These are phyloP conservation scores for Ornithorhynchus anatinus DNA, from an alignment of 2,113 vertebrate genomes.

Conservation along the genomic window DNA sequence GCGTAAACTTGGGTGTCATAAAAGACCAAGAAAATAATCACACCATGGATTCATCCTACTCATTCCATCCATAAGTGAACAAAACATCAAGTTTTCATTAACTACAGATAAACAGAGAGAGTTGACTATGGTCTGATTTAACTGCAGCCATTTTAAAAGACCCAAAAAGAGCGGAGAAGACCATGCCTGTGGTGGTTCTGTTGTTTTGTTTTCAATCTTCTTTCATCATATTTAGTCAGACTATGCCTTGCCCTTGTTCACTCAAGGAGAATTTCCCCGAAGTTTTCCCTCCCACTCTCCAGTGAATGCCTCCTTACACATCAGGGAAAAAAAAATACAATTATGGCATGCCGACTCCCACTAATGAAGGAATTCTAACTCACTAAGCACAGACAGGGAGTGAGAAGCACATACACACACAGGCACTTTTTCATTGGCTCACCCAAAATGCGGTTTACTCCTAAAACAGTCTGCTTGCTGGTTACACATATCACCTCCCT, in stretches of 20 bases:
- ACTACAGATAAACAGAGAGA: no score
- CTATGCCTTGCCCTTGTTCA: slow-evolving; percentile 61
- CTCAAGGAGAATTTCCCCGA: slow-evolving; percentile 67
- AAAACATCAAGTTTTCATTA: no score
- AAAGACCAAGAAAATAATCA: no score
- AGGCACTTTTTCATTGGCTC: slow-evolving; percentile 53
- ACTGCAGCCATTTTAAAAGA: no score
- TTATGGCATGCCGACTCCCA: slow-evolving; percentile 71
- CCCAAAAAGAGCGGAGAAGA: no score
- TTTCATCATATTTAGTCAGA: slow-evolving; percentile 59
- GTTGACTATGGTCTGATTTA: no score
- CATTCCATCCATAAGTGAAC: no score
- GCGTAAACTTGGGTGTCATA: no score
- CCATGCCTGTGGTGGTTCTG: slow-evolving; percentile 29
- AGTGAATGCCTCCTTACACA: slow-evolving; percentile 73
- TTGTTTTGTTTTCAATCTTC: slow-evolving; percentile 21
- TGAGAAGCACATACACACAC: slow-evolving; percentile 35
- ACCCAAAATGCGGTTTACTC: slow-evolving; percentile 50
- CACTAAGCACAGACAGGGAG: slow-evolving; percentile 50
- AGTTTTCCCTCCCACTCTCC: slow-evolving; percentile 65
- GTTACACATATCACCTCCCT: slow-evolving; percentile 54
- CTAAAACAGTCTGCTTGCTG: slow-evolving; percentile 47
- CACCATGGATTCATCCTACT: no score
- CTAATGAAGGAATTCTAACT: slow-evolving; percentile 68
- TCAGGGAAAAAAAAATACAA: slow-evolving; percentile 70